Evolutionary conservation across 1,140 invertebrate genomes (phyloP).

Genomic region (Aethina tumida): DNA sequence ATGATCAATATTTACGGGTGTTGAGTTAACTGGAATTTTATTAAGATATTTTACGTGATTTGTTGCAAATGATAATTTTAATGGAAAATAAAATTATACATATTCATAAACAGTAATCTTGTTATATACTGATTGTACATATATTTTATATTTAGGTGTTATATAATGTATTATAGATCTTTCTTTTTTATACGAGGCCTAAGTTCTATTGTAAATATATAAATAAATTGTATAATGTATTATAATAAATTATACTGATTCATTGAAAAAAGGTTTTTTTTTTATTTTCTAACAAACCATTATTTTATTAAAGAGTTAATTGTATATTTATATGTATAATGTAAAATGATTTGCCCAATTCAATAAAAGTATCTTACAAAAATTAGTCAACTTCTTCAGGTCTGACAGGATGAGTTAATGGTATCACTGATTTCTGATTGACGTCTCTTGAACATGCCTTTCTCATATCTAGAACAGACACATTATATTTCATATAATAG

Average conservation of each 20-base stretch:
- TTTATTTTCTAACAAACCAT: too few relatives aligned
- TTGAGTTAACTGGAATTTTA: neutral
- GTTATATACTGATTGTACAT: constrained; percentile 11
- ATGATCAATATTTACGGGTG: neutral
- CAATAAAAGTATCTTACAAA: too few relatives aligned
- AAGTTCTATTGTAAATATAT: constrained; percentile 6
- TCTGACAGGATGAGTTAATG: constrained; percentile 84
- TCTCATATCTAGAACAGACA: constrained; percentile 82
- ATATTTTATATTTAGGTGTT: constrained; percentile 11
- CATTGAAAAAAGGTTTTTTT: too few relatives aligned
- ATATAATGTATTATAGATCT: constrained; percentile 8
- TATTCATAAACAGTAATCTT: constrained; percentile 23
- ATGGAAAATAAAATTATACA: too few relatives aligned
- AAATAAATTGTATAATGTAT: too few relatives aligned
- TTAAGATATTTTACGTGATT: constrained; percentile 17
- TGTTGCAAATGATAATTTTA: constrained; percentile 15
- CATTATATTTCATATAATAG: neutral
- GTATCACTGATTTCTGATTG: constrained; percentile 88
- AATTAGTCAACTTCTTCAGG: constrained; percentile 90
- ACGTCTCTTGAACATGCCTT: constrained; percentile 92
- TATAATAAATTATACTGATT: too few relatives aligned
- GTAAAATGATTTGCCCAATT: too few relatives aligned
- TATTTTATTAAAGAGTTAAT: too few relatives aligned
- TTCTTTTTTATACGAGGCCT: constrained; percentile 6
- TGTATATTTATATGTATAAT: too few relatives aligned